Base-by-base conservation (phyloP, 2,113 vertebrate genomes). In the Sebastes schlegelii region DNA sequence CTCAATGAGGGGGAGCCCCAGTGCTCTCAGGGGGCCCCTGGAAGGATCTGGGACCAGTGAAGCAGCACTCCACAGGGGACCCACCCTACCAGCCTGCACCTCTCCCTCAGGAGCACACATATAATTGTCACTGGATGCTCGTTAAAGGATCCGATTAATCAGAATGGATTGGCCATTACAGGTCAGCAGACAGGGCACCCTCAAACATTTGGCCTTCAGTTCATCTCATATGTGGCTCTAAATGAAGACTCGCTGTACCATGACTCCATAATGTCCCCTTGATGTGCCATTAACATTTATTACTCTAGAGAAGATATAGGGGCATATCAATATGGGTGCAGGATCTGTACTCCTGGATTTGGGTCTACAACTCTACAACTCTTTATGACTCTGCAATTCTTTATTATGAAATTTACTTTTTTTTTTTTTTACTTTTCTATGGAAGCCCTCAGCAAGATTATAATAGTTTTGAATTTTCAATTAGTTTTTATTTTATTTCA, bases 131-230 rank as follows among this genome's bases (percentile, higher is more conserved):
- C 94, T 95, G 95, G 95, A 94, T 95, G 95, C 95, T 96, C 93
- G 93, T 97, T 97, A 96, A 96, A 96, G 95, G 94, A 93, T 91
- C 92, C 96, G 95, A 96, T 96, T 97, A 95, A 97, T 97, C 95
- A 96, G 95, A 96, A 96, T 96, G 95, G 95, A 94, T 95, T 93
- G 95, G 93, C 95, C 95, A 96, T 96, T 96, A 96, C 85, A 97
- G 92, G 92, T 91, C 92, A 93, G 95, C 93, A 95, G 95, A 94
- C 96, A 95, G 96, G 96, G 93, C 93, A 92, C 94, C 95, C 94
- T 95, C 93, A 95, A 96, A 95, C 96, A 96, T 93, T 97, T 96
- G 96, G 96, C 95, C 94, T 94, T 92, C 77, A 80, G 88, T 91
- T 89, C 77, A 79, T 78, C 95, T 95, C 93, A 93, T 92, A 89